Base-by-base conservation (phyloP, 1,140 invertebrate genomes). In the Harpegnathos saltator region DNA sequence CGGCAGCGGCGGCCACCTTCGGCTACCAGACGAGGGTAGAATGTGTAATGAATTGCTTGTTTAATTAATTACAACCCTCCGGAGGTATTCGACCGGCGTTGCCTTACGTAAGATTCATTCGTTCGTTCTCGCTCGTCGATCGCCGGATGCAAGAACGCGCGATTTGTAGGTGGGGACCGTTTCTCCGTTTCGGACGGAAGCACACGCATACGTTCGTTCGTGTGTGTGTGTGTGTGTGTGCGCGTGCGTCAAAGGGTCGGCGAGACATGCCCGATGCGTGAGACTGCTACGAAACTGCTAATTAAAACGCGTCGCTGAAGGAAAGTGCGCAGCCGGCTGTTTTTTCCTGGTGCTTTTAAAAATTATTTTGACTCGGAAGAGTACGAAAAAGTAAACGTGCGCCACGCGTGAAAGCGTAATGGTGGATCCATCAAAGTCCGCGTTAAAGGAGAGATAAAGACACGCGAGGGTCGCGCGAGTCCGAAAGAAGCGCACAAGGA, bases 1-100 rank as follows among this genome's bases (percentile, higher is more conserved):
- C 74, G 17, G 61, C 61, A 12, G 29, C 61, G 52, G 90, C 84
- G 87, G 89, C 88, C 89, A 90, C 89, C 89, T 89, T 88, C 84
- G 81, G 86, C 75, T 89, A 90, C 82, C 89, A 88, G 91, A 89
- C 85, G 87, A 92, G 91, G 91, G 92, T 92, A 92, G 92, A 93
- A 93, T 93, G 92, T 91, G 92, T 94, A 94, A 94, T 94, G 93
- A 94, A 94, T 94, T 94, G 93, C 92, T 94, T 94, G 93, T 94
- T 94, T 94, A 94, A 94, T 94, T 94, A 94, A 94, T 94, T 94
- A 94, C 93, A 88, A 92, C 92, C 91, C 91, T 92, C 89, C 86
- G 82, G 63, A 72, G 75, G 58, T 78, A 33, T 65, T 56, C 69
- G 33, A 33, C 24, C 69, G 33, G 22, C 29, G 54, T 80, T 69